These are phyloP conservation scores for Lumbricus terrestris DNA, from an alignment of 2,888 invertebrate species.

Conservation along the genomic window DNA sequence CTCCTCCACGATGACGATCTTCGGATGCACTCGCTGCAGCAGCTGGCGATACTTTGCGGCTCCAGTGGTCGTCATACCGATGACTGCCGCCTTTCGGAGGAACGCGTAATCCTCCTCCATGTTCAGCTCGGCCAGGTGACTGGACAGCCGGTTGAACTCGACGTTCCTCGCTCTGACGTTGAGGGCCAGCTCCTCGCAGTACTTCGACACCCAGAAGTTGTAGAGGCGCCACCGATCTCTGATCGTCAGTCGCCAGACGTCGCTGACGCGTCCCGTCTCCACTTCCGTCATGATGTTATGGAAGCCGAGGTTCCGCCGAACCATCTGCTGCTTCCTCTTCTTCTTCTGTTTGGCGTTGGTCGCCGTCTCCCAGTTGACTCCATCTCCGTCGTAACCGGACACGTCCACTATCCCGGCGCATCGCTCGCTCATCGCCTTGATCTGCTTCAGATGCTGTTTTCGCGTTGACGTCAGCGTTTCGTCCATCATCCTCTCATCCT, in stretches of 20 bases:
- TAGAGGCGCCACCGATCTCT: slow-evolving; percentile 61
- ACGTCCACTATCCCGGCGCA: neutral
- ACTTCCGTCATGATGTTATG: slow-evolving; percentile 42
- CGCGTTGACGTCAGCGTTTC: neutral
- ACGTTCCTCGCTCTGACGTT: neutral
- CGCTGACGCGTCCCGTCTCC: slow-evolving; percentile 39
- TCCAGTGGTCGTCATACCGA: slow-evolving; percentile 56
- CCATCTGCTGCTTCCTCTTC: slow-evolving; percentile 13
- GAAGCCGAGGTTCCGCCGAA: slow-evolving; percentile 9
- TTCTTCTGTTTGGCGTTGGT: slow-evolving; percentile 31
- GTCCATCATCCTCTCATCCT: slow-evolving; percentile 11
- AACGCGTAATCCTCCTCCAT: slow-evolving; percentile 45
- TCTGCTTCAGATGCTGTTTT: slow-evolving; percentile 18
- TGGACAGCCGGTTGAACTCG: slow-evolving; percentile 19
- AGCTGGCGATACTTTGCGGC: slow-evolving; percentile 51
- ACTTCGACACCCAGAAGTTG: slow-evolving; percentile 48
- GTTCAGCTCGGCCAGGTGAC: slow-evolving; percentile 37
- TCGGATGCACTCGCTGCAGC: slow-evolving; percentile 52
- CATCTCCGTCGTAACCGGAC: neutral
- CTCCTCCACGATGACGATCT: slow-evolving; percentile 72
- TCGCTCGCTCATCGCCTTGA: neutral
- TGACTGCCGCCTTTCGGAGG: slow-evolving; percentile 42
- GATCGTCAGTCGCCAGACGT: slow-evolving; percentile 46
- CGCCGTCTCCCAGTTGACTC: slow-evolving; percentile 23
- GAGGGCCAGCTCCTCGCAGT: neutral